Percentiles rank a stretch among this genome's conserved stretches.
Conservation (phyloP, 2,888 invertebrate species). For the Alsophila aescularia region DNA sequence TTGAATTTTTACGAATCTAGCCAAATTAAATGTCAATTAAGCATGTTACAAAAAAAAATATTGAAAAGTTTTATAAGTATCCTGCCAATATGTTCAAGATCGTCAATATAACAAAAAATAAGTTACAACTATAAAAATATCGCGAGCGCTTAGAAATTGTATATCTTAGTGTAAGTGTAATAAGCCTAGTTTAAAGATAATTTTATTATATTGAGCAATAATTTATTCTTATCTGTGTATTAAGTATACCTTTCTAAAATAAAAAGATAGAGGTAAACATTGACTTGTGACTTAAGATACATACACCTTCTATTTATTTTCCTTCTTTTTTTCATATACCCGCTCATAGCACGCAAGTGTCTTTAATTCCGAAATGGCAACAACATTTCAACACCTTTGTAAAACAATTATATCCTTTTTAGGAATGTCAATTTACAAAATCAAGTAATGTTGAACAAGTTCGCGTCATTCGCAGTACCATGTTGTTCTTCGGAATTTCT, state of each 20-base stretch:
- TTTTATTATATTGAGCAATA: conserved; percentile 19
- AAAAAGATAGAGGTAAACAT: background rate
- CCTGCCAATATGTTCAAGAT: too few relatives aligned
- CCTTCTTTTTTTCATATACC: too few relatives aligned
- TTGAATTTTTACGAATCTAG: background rate
- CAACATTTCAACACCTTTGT: conserved; percentile 11
- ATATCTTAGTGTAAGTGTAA: too few relatives aligned
- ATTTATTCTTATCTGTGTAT: background rate
- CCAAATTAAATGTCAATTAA: background rate
- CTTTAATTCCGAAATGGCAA: background rate
- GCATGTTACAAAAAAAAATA: too few relatives aligned
- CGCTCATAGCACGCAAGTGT: background rate
- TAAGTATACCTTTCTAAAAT: background rate
- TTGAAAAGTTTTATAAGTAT: too few relatives aligned
- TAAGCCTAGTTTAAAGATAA: background rate
- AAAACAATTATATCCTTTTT: conserved; percentile 12
- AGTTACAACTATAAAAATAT: too few relatives aligned
- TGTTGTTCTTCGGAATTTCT: conserved; percentile 72
- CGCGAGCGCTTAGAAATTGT: too few relatives aligned
- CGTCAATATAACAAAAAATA: too few relatives aligned
- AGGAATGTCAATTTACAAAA: conserved; percentile 30
- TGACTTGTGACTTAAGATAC: background rate
- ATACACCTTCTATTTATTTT: too few relatives aligned
- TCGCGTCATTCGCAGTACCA: conserved; percentile 79
- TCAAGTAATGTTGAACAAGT: conserved; percentile 23